phyloP scores from a whole-genome alignment of 2,888 invertebrate species.

The Caenorhabditis angaria region DNA sequence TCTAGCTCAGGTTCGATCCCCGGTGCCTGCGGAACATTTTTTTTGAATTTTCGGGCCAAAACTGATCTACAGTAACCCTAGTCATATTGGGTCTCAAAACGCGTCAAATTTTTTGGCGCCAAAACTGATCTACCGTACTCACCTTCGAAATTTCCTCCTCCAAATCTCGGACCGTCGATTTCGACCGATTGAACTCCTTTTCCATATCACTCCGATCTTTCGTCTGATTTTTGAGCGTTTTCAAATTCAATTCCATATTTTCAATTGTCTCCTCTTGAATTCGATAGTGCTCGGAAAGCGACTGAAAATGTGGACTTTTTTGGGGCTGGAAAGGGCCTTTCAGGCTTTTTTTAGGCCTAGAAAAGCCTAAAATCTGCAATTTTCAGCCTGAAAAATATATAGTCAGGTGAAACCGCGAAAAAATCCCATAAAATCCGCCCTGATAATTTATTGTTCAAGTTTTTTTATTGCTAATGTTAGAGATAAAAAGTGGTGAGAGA shows the following conservation, averaged over 20 bases:
- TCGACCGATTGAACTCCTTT: constrained; percentile 42
- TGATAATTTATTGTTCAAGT: not conserved
- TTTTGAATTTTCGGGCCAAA: no score
- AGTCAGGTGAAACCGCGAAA: no score
- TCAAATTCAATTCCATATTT: constrained; percentile 52
- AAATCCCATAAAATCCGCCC: no score
- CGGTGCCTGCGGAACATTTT: no score
- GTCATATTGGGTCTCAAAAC: no score
- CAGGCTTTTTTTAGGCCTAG: not conserved
- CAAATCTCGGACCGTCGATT: constrained; percentile 46
- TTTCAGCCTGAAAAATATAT: no score
- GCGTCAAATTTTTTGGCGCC: no score
- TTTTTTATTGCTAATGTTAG: not conserved
- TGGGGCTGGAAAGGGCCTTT: not conserved
- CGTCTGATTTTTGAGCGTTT: constrained; percentile 39
- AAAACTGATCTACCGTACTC: not conserved
- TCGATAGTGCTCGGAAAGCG: constrained; percentile 45
- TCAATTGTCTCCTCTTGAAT: constrained; percentile 79
- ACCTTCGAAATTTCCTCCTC: constrained; percentile 55
- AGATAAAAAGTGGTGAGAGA: not conserved
- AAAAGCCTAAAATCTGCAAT: no score
- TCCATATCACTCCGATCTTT: constrained; percentile 19
- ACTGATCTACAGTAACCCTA: no score
- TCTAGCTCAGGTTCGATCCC: no score
- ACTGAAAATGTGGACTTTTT: constrained; percentile 21